phyloP scores from a whole-genome alignment of 2,888 invertebrate genomes.

The Xanthorhoe designata region DNA sequence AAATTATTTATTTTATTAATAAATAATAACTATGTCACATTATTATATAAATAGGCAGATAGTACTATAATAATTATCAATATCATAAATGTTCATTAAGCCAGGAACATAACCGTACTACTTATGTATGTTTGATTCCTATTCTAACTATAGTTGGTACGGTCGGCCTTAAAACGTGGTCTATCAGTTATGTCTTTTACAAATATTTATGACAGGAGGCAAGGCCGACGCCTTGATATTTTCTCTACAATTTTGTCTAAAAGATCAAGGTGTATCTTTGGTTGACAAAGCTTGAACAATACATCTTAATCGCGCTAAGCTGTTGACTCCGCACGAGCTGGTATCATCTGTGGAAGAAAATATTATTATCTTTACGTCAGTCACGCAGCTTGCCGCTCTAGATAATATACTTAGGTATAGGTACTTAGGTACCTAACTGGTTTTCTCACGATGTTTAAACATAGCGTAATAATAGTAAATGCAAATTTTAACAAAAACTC shows the following conservation, averaged over 20 bases:
- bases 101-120: conserved; percentile 1
- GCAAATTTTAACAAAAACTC: too few species aligned
- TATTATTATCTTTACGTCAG: too few species aligned
- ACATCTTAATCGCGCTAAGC: conserved; percentile 88
- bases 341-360: conserved; percentile 58
- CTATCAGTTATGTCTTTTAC: too few species aligned
- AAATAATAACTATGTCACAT: too few species aligned
- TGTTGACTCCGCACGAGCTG: conserved; percentile 76
- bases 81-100: background rate
- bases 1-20: background rate
- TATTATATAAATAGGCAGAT: background rate
- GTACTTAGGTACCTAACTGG: too few species aligned
- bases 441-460: too few species aligned
- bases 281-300: conserved; percentile 89
- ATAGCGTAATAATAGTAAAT: too few species aligned
- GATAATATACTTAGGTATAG: too few species aligned
- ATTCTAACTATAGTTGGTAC: background rate
- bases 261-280: conserved; percentile 60
- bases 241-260: background rate
- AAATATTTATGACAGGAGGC: too few species aligned
- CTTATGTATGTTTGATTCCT: background rate
- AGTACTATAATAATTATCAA: background rate
- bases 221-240: background rate
- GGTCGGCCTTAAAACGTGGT: too few species aligned
- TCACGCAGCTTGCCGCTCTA: too few species aligned